Base-by-base conservation (phyloP, 2,888 invertebrate genomes). In the Mythimna impura region DNA sequence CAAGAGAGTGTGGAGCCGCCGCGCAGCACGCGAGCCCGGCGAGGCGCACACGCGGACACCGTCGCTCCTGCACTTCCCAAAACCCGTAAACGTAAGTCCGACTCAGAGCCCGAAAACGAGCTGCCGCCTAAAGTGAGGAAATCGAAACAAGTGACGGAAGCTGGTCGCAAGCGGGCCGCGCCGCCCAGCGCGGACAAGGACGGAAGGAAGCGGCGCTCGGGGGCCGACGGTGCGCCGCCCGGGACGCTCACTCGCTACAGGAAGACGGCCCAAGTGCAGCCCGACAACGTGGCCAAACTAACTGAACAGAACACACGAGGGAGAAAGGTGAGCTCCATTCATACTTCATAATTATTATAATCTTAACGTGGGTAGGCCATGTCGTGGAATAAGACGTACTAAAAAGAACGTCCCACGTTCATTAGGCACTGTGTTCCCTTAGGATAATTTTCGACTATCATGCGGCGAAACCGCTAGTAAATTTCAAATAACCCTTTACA, bases 41-140 rank as follows among this genome's bases (percentile, higher is more conserved):
- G 81, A 12, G 36, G 50, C 10, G 62, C 67, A 83, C 3, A 2
- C 12, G 17, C 47, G 47, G 47, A 17, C 47, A 47, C 14, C 47
- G 6, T 5, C 6, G 47, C 47, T 5, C 17, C 47, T 1, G 17
- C 47, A 47, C 6, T 7, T 47, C 17, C 47, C 17, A 17, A 6
- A 14, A 17, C 47, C 6, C 84, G 90, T 20, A 90, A 90, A 66
- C 86, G 90, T 6, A 89, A 87, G 75, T 67, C 83, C 9, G 54
- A 75, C 25, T 64, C 75, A 0, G 69, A 79, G 0, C 70, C 71
- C 4, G 84, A 88, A 30, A 30, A 55, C 43, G 85, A 82, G 10
- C 70, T 85, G 20, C 88, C 89, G 0, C 30, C 85, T 0, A 88
- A 89, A 78, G 55, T 87, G 1, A 75, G 84, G 25, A 85, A 86